phyloP scores from a whole-genome alignment of 2,797 vertebrate genomes.

The Hydrolagus colliei region DNA sequence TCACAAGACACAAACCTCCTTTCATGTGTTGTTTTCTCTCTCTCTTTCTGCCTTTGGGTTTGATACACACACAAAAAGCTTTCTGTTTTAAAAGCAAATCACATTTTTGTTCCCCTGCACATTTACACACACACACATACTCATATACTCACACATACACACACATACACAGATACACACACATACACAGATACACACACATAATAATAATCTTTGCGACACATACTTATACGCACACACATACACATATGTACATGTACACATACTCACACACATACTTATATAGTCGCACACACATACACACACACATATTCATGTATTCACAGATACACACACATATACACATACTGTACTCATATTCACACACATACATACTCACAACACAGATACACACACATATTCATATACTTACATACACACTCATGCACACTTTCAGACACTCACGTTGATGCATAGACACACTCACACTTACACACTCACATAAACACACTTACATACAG shows the following conservation, averaged over 20 bases:
- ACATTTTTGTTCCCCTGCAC: too few relatives aligned
- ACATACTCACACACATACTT: not conserved
- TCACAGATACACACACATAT: too few relatives aligned
- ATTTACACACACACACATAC: not conserved
- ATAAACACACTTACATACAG: not conserved
- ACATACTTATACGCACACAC: not conserved
- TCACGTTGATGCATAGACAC: not conserved
- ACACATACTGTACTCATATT: not conserved
- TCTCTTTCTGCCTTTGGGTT: too few relatives aligned
- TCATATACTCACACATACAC: not conserved
- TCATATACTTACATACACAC: too few relatives aligned
- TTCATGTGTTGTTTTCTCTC: too few relatives aligned
- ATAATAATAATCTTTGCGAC: not conserved
- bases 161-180: not conserved
- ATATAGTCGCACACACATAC: not conserved
- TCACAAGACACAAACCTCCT: too few relatives aligned
- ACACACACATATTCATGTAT: not conserved
- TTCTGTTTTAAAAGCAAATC: too few relatives aligned
- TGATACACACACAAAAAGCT: too few relatives aligned
- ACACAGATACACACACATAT: too few relatives aligned
- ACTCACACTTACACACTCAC: not conserved
- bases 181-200: not conserved
- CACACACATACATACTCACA: too few relatives aligned
- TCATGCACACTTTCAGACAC: not conserved
- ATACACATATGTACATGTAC: not conserved